A percentile compares a stretch with the other conserved stretches of the same genome.
Evolutionary conservation across 2,113 vertebrate genomes (phyloP).

Genomic region (Tamias sibiricus): DNA sequence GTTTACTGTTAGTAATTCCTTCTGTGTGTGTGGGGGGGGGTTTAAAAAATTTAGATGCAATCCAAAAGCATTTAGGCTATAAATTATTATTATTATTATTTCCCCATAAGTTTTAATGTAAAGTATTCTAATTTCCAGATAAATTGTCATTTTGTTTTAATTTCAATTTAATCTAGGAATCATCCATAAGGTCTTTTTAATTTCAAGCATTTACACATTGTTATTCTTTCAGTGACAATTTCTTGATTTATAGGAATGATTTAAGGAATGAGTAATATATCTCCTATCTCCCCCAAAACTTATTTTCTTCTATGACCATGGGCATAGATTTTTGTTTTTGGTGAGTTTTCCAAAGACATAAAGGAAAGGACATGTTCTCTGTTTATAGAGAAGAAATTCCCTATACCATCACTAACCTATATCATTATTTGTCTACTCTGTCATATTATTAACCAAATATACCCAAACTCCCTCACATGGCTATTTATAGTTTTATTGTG

Average conservation of each 20-base stretch:
- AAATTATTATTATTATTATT: not conserved
- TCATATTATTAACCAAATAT: not conserved
- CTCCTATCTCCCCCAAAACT: not conserved
- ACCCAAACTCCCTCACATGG: not conserved
- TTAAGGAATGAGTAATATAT: not conserved
- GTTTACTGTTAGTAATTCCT: conserved; percentile 20
- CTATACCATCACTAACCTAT: not conserved
- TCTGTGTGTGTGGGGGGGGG: not conserved
- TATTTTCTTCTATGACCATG: not conserved
- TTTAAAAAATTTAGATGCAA: not conserved
- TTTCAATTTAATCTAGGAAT: conserved; percentile 13
- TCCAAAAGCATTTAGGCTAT: not conserved
- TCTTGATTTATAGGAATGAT: not conserved
- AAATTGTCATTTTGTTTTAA: not conserved
- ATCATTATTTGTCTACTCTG: not conserved
- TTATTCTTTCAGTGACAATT: not conserved
- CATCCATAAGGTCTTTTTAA: not conserved
- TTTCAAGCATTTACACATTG: not conserved
- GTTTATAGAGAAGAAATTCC: not conserved
- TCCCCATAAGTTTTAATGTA: not conserved
- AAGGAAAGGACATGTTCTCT: not conserved
- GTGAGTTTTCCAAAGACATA: not conserved
- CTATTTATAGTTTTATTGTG: not conserved
- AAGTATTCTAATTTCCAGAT: conserved; percentile 26
- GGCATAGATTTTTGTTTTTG: not conserved